A percentile compares a stretch with the other conserved stretches of the same genome.
Conservation (phyloP, 2,888 invertebrate genomes). For the Aphrophora alni region DNA sequence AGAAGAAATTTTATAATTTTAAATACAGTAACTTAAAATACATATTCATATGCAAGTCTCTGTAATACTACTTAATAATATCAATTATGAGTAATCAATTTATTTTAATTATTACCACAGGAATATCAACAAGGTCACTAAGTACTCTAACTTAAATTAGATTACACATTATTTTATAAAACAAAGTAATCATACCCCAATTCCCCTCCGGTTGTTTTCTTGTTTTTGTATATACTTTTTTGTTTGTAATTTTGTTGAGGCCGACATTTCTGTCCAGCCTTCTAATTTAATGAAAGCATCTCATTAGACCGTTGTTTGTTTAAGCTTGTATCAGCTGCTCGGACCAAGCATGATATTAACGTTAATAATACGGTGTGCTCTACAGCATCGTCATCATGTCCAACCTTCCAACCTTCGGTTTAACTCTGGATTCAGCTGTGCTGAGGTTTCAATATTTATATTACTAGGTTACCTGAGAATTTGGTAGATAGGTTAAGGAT, state of each 20-base stretch:
- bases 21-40: no score
- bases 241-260: background rate
- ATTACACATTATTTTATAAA: background rate
- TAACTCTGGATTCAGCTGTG: background rate
- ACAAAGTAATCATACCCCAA: background rate
- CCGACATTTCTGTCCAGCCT: constrained; percentile 5
- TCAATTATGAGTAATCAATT: no score
- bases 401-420: no score
- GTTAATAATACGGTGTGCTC: background rate
- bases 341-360: background rate
- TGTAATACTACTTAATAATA: no score
- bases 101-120: no score
- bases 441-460: no score
- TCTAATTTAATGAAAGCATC: constrained; percentile 9
- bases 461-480: no score
- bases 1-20: no score
- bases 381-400: background rate
- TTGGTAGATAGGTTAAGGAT: no score
- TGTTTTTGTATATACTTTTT: background rate
- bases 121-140: no score
- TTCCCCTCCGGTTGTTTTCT: background rate
- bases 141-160: no score
- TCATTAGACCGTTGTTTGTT: background rate
- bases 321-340: background rate
- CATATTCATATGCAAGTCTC: no score